A percentile compares a stretch with the other conserved stretches of the same genome.
phyloP scores from a whole-genome alignment of 2,888 invertebrate species.

The Coecobrya sp. region DNA sequence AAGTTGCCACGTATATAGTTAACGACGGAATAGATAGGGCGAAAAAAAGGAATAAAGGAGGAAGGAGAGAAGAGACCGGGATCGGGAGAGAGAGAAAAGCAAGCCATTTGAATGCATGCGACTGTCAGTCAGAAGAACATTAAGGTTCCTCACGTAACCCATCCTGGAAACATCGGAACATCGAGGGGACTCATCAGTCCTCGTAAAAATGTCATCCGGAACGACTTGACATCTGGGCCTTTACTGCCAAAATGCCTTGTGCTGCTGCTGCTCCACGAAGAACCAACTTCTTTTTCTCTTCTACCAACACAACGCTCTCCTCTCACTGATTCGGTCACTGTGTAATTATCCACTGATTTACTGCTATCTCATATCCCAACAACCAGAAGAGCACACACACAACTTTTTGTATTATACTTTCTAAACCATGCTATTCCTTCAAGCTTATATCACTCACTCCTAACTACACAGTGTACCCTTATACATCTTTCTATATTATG shows the following conservation, averaged over 20 bases:
- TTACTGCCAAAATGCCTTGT: constrained; percentile 82
- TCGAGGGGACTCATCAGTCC: constrained; percentile 86
- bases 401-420: constrained; percentile 49
- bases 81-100: constrained; percentile 84
- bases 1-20: neutral
- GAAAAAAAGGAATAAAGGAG: constrained; percentile 58
- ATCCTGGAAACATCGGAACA: too few species aligned
- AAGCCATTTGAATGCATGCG: constrained; percentile 86
- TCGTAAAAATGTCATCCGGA: constrained; percentile 86
- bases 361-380: constrained; percentile 86
- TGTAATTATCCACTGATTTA: constrained; percentile 87
- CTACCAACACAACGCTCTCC: constrained; percentile 22
- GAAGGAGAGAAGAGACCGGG: constrained; percentile 67
- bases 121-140: constrained; percentile 86
- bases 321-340: constrained; percentile 86
- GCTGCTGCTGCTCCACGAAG: constrained; percentile 36
- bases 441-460: constrained; percentile 12
- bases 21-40: constrained; percentile 1
- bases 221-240: constrained; percentile 87
- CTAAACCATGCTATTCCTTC: constrained; percentile 4
- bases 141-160: constrained; percentile 86
- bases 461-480: neutral
- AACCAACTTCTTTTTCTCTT: constrained; percentile 57
- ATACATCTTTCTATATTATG: neutral
- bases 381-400: constrained; percentile 83